These are phyloP conservation scores for Drosophila siamana DNA, from an alignment of 2,888 invertebrate species.

Conservation along the genomic window DNA sequence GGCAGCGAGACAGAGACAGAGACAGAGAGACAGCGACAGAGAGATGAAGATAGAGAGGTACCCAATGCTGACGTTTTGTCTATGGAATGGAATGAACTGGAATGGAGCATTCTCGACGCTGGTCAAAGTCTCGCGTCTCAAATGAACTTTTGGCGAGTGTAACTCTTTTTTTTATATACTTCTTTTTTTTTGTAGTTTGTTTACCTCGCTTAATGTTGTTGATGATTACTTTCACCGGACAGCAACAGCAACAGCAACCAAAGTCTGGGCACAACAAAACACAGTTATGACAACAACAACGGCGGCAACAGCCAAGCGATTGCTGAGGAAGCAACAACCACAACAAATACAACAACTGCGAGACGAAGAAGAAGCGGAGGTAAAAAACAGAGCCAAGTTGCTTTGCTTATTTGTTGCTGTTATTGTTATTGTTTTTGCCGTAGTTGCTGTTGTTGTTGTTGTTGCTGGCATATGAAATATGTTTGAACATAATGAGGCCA, in stretches of 20 bases:
- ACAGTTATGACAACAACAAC: constrained; percentile 76
- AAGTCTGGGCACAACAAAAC: constrained; percentile 63
- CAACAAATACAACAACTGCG: constrained; percentile 18
- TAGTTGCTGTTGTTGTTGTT: constrained; percentile 35
- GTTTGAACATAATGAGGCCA: constrained; percentile 77
- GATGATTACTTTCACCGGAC: constrained; percentile 79
- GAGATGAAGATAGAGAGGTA: constrained; percentile 1
- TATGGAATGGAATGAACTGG: constrained; percentile 16
- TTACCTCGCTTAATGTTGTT: constrained; percentile 69
- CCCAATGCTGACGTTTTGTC: constrained; percentile 36
- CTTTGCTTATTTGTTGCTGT: constrained; percentile 51
- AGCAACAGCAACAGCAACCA: constrained; percentile 68
- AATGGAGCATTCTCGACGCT: constrained; percentile 37
- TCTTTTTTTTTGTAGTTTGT: constrained; percentile 54
- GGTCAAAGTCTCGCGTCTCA: constrained; percentile 34
- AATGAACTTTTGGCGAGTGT: constrained; percentile 70
- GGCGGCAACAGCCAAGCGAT: constrained; percentile 44
- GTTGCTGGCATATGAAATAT: constrained; percentile 75
- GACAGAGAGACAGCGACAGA: constrained; percentile 26
- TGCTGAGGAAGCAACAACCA: constrained; percentile 51
- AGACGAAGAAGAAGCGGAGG: constrained; percentile 21
- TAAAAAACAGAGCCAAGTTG: constrained; percentile 55
- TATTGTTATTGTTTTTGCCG: constrained; percentile 31
- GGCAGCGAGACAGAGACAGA: constrained; percentile 1
- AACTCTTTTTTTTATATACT: constrained; percentile 48